Percentiles rank a stretch among this genome's conserved stretches.
Conservation (phyloP, 2,797 vertebrate species). For the Syncerus caffer region DNA sequence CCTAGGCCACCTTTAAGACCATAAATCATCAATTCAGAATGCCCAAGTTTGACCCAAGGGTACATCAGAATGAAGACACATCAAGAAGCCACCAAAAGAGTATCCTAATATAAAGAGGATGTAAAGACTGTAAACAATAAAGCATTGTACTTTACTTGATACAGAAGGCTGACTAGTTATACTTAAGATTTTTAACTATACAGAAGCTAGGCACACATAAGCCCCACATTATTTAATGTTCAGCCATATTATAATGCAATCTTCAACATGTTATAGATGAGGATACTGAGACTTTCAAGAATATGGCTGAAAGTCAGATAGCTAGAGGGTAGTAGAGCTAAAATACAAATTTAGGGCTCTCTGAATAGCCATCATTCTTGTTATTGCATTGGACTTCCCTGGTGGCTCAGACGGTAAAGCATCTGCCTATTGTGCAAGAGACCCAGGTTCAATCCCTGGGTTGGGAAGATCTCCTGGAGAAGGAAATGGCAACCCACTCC, state of each 20-base stretch:
- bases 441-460: too few species aligned
- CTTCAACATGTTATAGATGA: slow-evolving; percentile 27
- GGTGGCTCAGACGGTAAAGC: too few species aligned
- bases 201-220: neutral
- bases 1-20: neutral
- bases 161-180: neutral
- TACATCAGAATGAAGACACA: neutral
- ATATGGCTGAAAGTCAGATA: neutral
- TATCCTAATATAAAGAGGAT: neutral
- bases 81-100: neutral
- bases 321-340: neutral
- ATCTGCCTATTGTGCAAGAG: too few species aligned
- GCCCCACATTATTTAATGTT: neutral
- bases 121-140: slow-evolving; percentile 12
- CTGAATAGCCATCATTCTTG: neutral
- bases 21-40: neutral
- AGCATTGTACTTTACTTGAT: neutral
- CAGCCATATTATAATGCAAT: neutral
- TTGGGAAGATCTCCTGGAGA: too few species aligned
- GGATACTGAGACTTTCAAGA: neutral
- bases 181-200: neutral
- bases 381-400: neutral
- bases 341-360: neutral
- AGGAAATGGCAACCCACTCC: too few species aligned
- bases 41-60: neutral